Base-by-base conservation (phyloP, 2,888 invertebrate genomes). In the Coleophora flavipennella region DNA sequence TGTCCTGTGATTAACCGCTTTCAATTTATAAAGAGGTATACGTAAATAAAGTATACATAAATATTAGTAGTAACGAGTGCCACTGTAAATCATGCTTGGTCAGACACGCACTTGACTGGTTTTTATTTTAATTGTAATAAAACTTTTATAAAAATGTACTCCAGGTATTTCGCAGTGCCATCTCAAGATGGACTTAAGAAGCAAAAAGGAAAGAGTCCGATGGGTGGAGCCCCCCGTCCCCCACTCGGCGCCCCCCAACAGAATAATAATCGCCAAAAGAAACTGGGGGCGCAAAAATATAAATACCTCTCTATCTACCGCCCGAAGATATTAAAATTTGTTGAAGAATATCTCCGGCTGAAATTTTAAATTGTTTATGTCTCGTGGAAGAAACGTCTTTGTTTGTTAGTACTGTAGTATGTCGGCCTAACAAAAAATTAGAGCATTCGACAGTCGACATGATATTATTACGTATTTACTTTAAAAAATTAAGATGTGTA, bases 101-200 rank as follows among this genome's bases (percentile, higher is more conserved):
- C n/a, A n/a, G n/a, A n/a, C n/a, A n/a, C n/a, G n/a, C n/a, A n/a
- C n/a, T n/a, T n/a, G n/a, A n/a, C n/a, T n/a, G n/a, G n/a, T n/a
- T 4, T 20, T 4, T 4, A 4, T 20, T 20, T 20, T 4, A 20
- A 20, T 20, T 20, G 6, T 11, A 29, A 8, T 29, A 8, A 11
- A 11, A 11, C 20, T 14, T n/a, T n/a, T n/a, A n/a, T n/a, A n/a
- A n/a, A n/a, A 20, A 26, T 53, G 61, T 39, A 58, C 63, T 71
- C 72, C 57, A 67, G 42, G 43, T 35, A 32, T 49, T 45, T 36
- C 61, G 12, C 53, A 55, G 59, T 62, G 45, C 76, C 54, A 66
- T 75, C 74, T 80, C 83, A 80, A 83, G 84, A 84, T 84, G 84
- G 84, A 84, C 84, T 84, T 84, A 83, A 83, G 84, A 83, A 84